Base-by-base conservation (phyloP, 2,113 vertebrate genomes). In the Trogon surrucura region DNA sequence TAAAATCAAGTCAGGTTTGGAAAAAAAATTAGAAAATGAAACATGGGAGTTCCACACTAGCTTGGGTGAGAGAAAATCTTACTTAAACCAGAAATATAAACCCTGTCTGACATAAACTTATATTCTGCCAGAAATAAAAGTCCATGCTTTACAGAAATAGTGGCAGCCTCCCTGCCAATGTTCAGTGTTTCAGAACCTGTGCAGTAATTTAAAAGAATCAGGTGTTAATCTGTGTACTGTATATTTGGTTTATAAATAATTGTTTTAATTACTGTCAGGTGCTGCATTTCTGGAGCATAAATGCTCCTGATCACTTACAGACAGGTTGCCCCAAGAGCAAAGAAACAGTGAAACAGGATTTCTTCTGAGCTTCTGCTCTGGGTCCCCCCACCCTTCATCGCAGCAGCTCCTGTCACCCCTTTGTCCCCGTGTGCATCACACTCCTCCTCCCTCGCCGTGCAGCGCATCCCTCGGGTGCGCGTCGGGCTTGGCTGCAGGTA, bases 391-490 rank as follows among this genome's bases (percentile, higher is more conserved):
- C 15, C 12, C 23, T 38, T 19, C 27, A 4, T 34, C 48, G 12
- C 36, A 19, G 70, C 26, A 16, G 9, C 44, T 84, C 32, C 36
- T 21, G 36, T 27, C 54, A 8, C 50, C 72, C n/a, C 0, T 32
- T 47, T 69, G 61, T 73, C 61, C 56, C 44, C 14, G 1, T 0
- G 9, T 20, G 20, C 6, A 3, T 44, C 29, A 1, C 25, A 0
- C 7, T 12, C 2, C 5, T 50, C 21, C n/a, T 27, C 38, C 6
- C 25, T 12, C 3, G 38, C 53, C 4, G 0, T 16, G 3, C 0
- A 2, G 51, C 0, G 0, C 5, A 1, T 16, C 64, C 41, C 36
- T 23, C 6, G 51, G n/a, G 2, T 22, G 21, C 2, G 10, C 29
- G 26, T 50, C 51, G 64, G 29, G 26, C 72, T 20, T 3, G 3